Conservation (phyloP, 2,888 invertebrate species). For the Lamellibrachia columna region DNA sequence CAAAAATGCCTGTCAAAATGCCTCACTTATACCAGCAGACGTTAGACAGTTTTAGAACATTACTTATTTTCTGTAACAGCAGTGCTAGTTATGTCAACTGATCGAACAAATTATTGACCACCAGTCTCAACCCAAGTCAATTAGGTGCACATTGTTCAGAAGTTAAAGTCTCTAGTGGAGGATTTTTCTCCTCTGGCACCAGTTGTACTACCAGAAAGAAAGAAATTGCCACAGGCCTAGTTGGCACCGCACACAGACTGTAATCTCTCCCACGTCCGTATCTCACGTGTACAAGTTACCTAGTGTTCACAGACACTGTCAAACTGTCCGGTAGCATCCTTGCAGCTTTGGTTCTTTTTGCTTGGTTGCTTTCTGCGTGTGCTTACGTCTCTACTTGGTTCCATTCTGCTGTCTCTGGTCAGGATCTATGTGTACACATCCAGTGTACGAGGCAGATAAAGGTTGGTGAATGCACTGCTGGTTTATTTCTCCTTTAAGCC, state of each 20-base stretch:
- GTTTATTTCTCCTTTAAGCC: background rate
- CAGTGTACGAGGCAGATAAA: background rate
- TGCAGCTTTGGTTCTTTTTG: background rate
- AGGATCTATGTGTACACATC: conserved; percentile 2
- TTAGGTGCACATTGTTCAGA: no score
- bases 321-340: background rate
- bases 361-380: background rate
- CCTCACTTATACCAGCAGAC: background rate
- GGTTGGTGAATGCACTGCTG: background rate
- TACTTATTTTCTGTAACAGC: background rate
- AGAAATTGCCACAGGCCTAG: no score
- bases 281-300: background rate
- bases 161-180: no score
- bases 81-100: background rate
- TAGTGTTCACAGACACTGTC: background rate
- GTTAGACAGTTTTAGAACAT: background rate
- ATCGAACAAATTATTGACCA: background rate
- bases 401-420: background rate
- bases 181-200: no score
- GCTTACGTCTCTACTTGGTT: background rate
- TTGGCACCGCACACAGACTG: background rate
- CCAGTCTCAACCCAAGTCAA: no score
- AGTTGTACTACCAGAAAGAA: no score
- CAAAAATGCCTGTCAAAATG: background rate
- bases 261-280: background rate